A percentile compares a stretch with the other conserved stretches of the same genome.
Evolutionary conservation across 2,113 vertebrate genomes (phyloP).

Genomic region (Ammospiza nelsoni): DNA sequence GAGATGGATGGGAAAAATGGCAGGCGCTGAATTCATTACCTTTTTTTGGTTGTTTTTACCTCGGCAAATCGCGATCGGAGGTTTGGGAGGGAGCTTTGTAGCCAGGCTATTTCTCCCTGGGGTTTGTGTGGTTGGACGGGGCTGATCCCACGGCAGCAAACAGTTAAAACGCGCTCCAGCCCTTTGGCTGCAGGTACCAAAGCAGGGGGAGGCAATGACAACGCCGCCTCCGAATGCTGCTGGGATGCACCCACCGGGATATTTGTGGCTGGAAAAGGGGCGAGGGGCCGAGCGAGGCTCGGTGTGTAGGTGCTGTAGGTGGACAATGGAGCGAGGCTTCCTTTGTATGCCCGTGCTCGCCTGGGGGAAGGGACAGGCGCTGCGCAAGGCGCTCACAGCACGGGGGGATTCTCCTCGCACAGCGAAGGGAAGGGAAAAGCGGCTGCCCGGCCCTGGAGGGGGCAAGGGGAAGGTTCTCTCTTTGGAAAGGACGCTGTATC

Average conservation of each 20-base stretch:
- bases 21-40: conserved; percentile 42
- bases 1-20: conserved; percentile 65
- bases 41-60: background rate
- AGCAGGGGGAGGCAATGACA: background rate
- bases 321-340: conserved; percentile 71
- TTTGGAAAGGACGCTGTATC: background rate
- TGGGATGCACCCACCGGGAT: background rate
- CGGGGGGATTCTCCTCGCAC: background rate
- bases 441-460: background rate
- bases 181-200: background rate
- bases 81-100: background rate
- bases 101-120: background rate
- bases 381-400: background rate
- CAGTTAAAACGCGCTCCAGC: background rate
- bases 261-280: background rate
- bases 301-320: conserved; percentile 28
- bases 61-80: background rate
- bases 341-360: conserved; percentile 73
- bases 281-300: background rate
- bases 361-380: conserved; percentile 69
- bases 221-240: background rate
- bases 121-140: background rate
- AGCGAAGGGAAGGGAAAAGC: background rate
- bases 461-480: background rate
- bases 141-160: background rate